Percentiles rank a stretch among this genome's conserved stretches.
Evolutionary conservation across 2,888 invertebrate genomes (phyloP).

Genomic region (Druceiella hillmani): DNA sequence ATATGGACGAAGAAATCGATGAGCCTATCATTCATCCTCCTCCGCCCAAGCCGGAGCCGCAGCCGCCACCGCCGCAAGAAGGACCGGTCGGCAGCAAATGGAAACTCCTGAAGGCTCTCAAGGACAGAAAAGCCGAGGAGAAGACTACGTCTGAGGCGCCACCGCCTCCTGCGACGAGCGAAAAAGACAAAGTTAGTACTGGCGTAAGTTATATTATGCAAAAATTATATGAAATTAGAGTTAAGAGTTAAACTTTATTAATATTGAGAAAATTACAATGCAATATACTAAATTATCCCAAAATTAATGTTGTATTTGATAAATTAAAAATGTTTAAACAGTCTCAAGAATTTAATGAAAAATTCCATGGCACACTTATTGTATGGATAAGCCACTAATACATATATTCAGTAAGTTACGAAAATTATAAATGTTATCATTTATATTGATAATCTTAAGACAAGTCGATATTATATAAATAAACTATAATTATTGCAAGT

Average conservation of each 20-base stretch:
- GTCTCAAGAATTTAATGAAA: too few species aligned
- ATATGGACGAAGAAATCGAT: constrained; percentile 61
- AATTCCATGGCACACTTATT: too few species aligned
- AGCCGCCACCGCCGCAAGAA: constrained; percentile 41
- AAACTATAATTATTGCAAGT: too few species aligned
- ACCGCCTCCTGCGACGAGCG: constrained; percentile 54
- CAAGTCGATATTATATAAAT: too few species aligned
- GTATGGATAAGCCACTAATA: too few species aligned
- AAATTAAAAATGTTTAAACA: too few species aligned
- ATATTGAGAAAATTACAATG: not conserved
- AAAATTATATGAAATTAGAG: constrained; percentile 62
- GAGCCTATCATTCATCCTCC: constrained; percentile 44
- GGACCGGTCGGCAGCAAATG: constrained; percentile 77
- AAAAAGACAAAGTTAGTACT: constrained; percentile 66
- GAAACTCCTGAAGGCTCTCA: constrained; percentile 84
- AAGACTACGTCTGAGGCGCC: constrained; percentile 66
- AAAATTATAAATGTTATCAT: too few species aligned
- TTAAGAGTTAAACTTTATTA: constrained; percentile 47
- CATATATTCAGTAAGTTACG: too few species aligned
- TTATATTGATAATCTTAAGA: too few species aligned
- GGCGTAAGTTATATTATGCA: constrained; percentile 60
- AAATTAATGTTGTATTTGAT: too few species aligned
- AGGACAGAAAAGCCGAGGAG: constrained; percentile 86
- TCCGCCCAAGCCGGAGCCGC: constrained; percentile 29
- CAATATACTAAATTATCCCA: constrained; percentile 11